Conservation (phyloP, 2,113 vertebrate genomes). For the Tupaia tana region DNA sequence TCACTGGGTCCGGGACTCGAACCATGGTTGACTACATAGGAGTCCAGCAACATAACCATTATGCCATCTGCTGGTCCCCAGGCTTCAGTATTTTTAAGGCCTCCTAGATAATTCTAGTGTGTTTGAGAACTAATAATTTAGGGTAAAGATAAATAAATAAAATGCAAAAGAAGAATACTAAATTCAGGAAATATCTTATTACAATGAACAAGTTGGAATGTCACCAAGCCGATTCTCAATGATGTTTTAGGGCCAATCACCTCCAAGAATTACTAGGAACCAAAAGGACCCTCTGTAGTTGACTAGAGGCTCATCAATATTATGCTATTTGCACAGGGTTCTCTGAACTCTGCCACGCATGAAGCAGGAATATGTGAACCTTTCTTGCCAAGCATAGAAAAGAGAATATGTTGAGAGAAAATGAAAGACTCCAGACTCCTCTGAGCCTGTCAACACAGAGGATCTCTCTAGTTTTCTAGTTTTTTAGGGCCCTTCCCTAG, state of each 20-base stretch:
- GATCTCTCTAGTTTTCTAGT: not conserved
- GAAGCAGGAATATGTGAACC: not conserved
- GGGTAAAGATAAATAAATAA: not conserved
- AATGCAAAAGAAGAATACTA: not conserved
- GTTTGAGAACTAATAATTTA: not conserved
- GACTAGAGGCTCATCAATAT: not conserved
- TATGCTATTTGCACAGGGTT: not conserved
- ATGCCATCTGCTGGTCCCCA: not conserved
- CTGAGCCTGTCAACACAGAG: not conserved
- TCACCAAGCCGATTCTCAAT: not conserved
- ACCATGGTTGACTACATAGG: too few relatives aligned
- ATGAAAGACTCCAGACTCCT: not conserved
- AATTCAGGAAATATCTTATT: not conserved
- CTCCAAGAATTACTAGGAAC: not conserved
- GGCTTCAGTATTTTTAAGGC: not conserved
- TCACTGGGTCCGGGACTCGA: too few relatives aligned
- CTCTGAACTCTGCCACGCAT: accelerated
- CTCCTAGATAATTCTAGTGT: not conserved
- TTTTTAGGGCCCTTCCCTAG: not conserved
- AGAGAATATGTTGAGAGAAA: not conserved
- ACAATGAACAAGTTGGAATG: not conserved
- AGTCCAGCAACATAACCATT: too few relatives aligned
- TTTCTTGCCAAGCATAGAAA: not conserved
- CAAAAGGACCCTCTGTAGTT: not conserved
- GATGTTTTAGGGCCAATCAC: not conserved